A percentile compares a stretch with the other conserved stretches of the same genome.
These are phyloP conservation scores for Gulo gulo DNA, from an alignment of 2,113 vertebrate genomes.

Conservation along the genomic window DNA sequence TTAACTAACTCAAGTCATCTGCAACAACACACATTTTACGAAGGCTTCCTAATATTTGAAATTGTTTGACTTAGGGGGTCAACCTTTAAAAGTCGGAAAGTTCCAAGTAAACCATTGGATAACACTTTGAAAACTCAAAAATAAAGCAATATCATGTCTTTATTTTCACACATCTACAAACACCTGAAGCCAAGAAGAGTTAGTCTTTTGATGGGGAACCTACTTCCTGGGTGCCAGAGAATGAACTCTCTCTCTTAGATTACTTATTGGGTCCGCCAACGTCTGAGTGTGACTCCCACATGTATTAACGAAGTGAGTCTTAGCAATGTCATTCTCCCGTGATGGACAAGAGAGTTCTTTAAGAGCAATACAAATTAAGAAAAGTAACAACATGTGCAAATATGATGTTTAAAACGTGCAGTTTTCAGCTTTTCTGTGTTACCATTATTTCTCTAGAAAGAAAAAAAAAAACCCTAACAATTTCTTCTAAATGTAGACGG, in stretches of 20 bases:
- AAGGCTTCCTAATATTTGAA: neutral
- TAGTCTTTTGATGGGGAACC: neutral
- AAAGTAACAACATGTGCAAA: neutral
- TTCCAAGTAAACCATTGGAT: neutral
- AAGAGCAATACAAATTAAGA: neutral
- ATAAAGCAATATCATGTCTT: neutral
- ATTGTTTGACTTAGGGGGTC: neutral
- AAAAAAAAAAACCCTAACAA: neutral
- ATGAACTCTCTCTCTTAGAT: neutral
- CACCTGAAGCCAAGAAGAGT: no score
- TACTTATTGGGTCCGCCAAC: neutral
- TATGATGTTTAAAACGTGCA: neutral
- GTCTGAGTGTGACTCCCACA: rapidly evolving
- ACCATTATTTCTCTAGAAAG: neutral
- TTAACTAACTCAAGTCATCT: neutral
- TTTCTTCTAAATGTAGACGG: neutral
- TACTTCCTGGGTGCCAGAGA: neutral
- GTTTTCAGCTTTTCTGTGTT: neutral
- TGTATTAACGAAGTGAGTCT: neutral
- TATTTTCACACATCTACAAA: neutral
- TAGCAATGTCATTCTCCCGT: neutral
- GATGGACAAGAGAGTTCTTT: neutral
- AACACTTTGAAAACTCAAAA: neutral
- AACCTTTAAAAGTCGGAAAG: neutral
- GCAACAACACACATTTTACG: neutral